A percentile compares a stretch with the other conserved stretches of the same genome.
phyloP scores from a whole-genome alignment of 2,888 invertebrate species.

The Ligdia adustata region DNA sequence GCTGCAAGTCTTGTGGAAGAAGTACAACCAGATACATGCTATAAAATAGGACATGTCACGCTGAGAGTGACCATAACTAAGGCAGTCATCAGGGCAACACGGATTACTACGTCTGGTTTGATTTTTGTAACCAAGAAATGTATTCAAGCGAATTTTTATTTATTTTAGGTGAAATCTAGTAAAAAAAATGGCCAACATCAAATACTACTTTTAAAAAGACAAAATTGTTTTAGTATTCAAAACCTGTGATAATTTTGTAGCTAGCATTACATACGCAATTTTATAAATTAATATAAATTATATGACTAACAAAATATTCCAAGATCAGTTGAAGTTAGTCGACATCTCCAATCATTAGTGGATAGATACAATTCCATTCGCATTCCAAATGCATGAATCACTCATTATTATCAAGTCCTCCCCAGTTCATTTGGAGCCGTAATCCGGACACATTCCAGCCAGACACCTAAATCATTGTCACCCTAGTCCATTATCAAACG shows the following conservation, averaged over 20 bases:
- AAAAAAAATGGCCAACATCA: no score
- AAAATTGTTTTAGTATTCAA: no score
- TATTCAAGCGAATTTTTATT: no score
- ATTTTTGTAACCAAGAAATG: constrained; percentile 5
- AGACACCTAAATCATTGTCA: constrained; percentile 41
- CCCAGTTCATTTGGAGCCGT: constrained; percentile 29
- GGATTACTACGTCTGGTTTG: constrained; percentile 34
- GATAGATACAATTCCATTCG: constrained; percentile 5
- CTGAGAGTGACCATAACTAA: constrained; percentile 47
- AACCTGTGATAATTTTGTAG: no score
- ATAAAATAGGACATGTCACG: constrained; percentile 58
- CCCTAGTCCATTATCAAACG: constrained; percentile 59
- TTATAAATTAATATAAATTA: no score
- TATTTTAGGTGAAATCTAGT: no score
- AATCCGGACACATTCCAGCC: constrained; percentile 30
- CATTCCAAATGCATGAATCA: constrained; percentile 26
- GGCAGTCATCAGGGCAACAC: constrained; percentile 41
- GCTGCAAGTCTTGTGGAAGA: constrained; percentile 2
- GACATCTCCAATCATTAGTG: no score
- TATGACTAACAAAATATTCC: no score
- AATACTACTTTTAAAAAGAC: no score
- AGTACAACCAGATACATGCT: constrained; percentile 22
- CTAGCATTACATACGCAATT: no score
- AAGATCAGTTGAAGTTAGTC: no score
- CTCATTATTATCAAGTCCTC: constrained; percentile 33